Evolutionary conservation across 2,888 invertebrate genomes (phyloP).

Genomic region (Harpalus rufipes): DNA sequence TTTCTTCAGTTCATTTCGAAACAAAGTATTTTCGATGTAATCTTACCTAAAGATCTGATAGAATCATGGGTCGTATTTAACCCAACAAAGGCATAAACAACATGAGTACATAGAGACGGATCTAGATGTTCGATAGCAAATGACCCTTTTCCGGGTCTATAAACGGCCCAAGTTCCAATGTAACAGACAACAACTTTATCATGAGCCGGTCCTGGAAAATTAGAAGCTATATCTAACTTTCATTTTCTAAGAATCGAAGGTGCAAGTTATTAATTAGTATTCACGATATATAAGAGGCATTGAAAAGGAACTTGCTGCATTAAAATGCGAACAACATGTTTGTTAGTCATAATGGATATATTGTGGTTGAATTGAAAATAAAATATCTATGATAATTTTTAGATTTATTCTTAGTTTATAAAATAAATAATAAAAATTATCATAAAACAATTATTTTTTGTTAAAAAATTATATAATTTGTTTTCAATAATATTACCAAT

Average conservation of each 20-base stretch:
- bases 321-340: constrained; percentile 18
- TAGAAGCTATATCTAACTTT: constrained; percentile 33
- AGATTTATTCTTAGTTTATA: background rate
- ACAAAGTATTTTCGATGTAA: too few relatives aligned
- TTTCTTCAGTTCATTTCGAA: too few relatives aligned
- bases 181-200: constrained; percentile 90
- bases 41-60: constrained; percentile 85
- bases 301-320: constrained; percentile 24
- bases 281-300: constrained; percentile 25
- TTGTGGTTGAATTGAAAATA: background rate
- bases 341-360: background rate
- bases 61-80: constrained; percentile 83
- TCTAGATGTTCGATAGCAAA: constrained; percentile 85
- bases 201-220: constrained; percentile 82
- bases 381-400: background rate
- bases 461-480: too few relatives aligned
- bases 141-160: constrained; percentile 83
- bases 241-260: constrained; percentile 37
- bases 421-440: too few relatives aligned
- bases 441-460: too few relatives aligned
- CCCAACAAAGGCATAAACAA: constrained; percentile 91
- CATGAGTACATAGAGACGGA: constrained; percentile 88
- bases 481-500: too few relatives aligned
- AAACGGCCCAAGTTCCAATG: constrained; percentile 89
- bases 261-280: constrained; percentile 38